Base-by-base conservation (phyloP, 2,888 invertebrate species). In the Drosophila imparisetae region DNA sequence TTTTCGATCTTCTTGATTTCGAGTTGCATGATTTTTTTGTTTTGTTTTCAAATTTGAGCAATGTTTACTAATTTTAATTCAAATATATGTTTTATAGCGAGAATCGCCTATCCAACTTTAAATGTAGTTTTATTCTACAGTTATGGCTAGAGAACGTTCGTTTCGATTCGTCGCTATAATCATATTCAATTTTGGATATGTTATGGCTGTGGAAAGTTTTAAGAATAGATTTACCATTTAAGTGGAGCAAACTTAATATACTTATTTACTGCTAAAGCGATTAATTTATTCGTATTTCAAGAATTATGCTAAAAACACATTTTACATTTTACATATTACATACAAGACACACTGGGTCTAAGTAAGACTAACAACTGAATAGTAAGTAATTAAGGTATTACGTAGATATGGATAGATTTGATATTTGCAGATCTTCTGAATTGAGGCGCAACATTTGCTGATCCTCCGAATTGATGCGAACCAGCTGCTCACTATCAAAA, bases 381-480 rank as follows among this genome's bases (percentile, higher is more conserved):
- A 15, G 45, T 45, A 45, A 45, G 45, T 63, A 30, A 36, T 21
- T 52, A 59, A 61, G 68, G 60, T 71, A 80, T 86, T 91, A 91
- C 82, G 91, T 89, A 55, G 93, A 92, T 89, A 93, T 90, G 52
- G 93, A 93, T 36, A 94, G 91, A 49, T 93, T 94, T 60, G 94
- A 94, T 66, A 95, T 84, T 77, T 91, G 86, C 50, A 91, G 93
- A 77, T 95, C 94, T 68, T 93, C 93, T 8, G 94, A 94, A 86
- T 93, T 94, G 45, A 94, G 92, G 72, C 92, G 93, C 72, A 93
- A 83, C 82, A 94, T 90, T 86, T 94, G 93, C 72, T 94, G 93
- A 75, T 95, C 94, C 67, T 93, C 93, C 2, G 94, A 94, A 84
- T 93, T 93, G 45, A 94, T 92, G 69, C 92, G 93, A 61, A 93